phyloP scores from a whole-genome alignment of 2,888 invertebrate species.

The Nyleta sp. region DNA sequence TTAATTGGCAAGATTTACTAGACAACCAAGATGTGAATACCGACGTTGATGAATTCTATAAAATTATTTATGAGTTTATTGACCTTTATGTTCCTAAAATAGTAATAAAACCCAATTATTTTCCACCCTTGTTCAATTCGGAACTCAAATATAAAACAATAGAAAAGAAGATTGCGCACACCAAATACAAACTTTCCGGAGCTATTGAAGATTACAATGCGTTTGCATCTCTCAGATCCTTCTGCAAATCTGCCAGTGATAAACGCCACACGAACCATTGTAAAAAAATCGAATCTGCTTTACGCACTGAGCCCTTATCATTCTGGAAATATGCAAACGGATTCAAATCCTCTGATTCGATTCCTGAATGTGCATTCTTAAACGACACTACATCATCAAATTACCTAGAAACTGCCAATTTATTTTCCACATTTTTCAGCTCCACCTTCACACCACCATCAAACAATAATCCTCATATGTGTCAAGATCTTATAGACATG shows the following conservation, averaged over 20 bases:
- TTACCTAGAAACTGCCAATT: not conserved
- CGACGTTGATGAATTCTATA: slow-evolving; percentile 1
- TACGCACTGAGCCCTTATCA: not conserved
- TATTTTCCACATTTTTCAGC: not conserved
- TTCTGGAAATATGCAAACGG: not conserved
- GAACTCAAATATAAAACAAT: not conserved
- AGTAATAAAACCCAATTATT: not conserved
- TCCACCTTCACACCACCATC: no score
- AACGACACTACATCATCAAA: not conserved
- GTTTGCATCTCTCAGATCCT: not conserved
- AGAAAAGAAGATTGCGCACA: not conserved
- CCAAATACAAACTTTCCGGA: not conserved
- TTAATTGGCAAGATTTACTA: not conserved
- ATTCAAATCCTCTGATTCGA: not conserved
- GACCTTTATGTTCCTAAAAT: not conserved
- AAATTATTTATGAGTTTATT: not conserved
- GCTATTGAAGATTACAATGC: not conserved
- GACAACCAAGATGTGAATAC: not conserved
- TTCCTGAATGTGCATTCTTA: not conserved
- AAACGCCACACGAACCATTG: not conserved
- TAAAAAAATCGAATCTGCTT: not conserved
- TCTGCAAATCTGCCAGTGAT: not conserved
- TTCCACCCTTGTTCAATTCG: slow-evolving; percentile 1
- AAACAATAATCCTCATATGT: not conserved
- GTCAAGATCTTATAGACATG: not conserved